Percentiles rank a stretch among this genome's conserved stretches.
phyloP scores from a whole-genome alignment of 1,140 invertebrate species.

The Zophobas atratus region DNA sequence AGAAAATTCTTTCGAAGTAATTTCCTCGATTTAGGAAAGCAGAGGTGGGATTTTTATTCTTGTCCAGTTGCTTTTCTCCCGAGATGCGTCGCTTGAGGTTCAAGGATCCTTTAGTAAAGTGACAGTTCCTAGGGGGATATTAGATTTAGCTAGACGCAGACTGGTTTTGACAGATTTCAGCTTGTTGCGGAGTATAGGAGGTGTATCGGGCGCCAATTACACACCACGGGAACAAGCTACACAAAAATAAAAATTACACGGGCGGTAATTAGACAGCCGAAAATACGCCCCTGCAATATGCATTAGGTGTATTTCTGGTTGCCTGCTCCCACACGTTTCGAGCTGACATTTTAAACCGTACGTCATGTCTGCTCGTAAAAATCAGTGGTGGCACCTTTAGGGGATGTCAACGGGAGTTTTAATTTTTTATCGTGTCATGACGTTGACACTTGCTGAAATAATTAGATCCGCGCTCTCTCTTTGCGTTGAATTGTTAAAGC shows the following conservation, averaged over 20 bases:
- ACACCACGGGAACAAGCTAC: too few relatives aligned
- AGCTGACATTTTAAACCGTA: background rate
- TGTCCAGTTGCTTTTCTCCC: background rate
- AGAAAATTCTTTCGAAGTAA: constrained; percentile 15
- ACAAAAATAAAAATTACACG: too few relatives aligned
- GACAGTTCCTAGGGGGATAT: constrained; percentile 12
- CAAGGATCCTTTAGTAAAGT: constrained; percentile 2
- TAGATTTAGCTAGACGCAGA: background rate
- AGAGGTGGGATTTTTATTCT: background rate
- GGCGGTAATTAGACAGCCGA: too few relatives aligned
- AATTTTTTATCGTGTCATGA: background rate
- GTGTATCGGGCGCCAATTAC: too few relatives aligned
- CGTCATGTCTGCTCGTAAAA: background rate
- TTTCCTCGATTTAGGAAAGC: background rate
- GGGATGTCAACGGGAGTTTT: background rate
- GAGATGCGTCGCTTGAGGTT: background rate
- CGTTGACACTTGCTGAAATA: background rate
- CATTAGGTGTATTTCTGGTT: too few relatives aligned
- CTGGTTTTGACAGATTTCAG: constrained; percentile 4
- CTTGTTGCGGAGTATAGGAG: background rate
- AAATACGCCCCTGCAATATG: too few relatives aligned
- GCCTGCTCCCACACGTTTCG: too few relatives aligned
- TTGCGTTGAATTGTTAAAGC: background rate
- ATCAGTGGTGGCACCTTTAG: background rate
- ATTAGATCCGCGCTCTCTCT: background rate